A percentile compares a stretch with the other conserved stretches of the same genome.
Evolutionary conservation across 2,888 invertebrate genomes (phyloP).

Genomic region (Caenorhabditis sinica): DNA sequence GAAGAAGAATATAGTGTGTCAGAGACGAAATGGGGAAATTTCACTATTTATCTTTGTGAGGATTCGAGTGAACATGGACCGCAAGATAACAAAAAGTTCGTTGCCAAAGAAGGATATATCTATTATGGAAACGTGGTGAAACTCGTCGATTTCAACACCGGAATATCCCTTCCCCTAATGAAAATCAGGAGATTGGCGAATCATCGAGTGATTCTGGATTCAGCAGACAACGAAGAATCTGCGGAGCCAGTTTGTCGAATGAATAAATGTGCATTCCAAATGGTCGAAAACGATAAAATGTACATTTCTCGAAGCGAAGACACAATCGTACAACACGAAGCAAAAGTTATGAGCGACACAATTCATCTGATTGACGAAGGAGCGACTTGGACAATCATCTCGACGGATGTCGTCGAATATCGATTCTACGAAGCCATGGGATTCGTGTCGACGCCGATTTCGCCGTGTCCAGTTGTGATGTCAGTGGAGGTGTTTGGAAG

Average conservation of each 20-base stretch:
- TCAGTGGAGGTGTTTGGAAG: conserved; percentile 88
- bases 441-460: conserved; percentile 93
- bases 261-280: conserved; percentile 97
- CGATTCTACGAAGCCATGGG: conserved; percentile 99
- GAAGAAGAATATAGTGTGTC: conserved; percentile 99
- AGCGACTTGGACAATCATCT: conserved; percentile 99
- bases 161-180: conserved; percentile 97
- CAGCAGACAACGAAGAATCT: conserved; percentile 89
- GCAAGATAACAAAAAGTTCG: conserved; percentile 96
- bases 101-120: conserved; percentile 95
- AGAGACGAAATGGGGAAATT: conserved; percentile 99
- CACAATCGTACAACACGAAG: conserved; percentile 98
- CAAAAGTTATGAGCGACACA: conserved; percentile 97
- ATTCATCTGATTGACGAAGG: conserved; percentile 99
- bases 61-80: conserved; percentile 88
- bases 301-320: conserved; percentile 98
- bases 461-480: conserved; percentile 97
- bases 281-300: conserved; percentile 97
- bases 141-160: conserved; percentile 98
- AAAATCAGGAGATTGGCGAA: conserved; percentile 89
- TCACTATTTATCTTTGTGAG: conserved; percentile 94
- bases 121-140: conserved; percentile 99
- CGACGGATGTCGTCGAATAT: conserved; percentile 99
- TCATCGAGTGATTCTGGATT: conserved; percentile 96
- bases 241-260: conserved; percentile 99